Conservation (phyloP, 2,113 vertebrate species). For the Terrapene triunguis region DNA sequence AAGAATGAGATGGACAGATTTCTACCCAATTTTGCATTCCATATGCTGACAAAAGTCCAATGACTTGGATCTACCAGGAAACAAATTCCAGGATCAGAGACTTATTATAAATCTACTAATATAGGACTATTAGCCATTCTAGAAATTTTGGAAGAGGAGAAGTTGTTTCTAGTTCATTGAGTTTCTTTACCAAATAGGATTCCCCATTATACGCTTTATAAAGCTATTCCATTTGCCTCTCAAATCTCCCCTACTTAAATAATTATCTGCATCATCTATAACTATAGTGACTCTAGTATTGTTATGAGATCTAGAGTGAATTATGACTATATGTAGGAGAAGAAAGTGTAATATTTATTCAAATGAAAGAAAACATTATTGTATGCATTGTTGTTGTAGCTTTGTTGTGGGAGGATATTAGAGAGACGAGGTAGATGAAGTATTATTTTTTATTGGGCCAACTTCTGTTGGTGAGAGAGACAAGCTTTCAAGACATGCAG, state of each 20-base stretch:
- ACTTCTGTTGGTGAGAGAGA: background rate
- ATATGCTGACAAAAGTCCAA: background rate
- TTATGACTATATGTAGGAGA: background rate
- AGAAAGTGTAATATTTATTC: background rate
- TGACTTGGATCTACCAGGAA: background rate
- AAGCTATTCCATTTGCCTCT: background rate
- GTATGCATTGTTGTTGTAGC: no score
- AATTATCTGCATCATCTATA: background rate
- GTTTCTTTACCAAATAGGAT: background rate
- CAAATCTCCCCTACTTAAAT: background rate
- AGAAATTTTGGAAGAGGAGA: background rate
- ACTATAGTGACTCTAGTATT: background rate
- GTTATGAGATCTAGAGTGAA: background rate
- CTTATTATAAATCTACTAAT: rapidly evolving
- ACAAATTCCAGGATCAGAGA: background rate
- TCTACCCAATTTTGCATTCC: background rate
- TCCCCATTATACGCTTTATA: background rate
- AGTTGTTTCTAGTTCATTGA: no score
- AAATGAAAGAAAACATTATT: background rate
- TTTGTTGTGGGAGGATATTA: no score
- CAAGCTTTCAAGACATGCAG: background rate
- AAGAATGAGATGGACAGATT: background rate
- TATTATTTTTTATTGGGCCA: background rate
- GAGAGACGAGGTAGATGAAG: no score
- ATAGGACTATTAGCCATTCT: background rate